Evolutionary conservation across 2,113 vertebrate genomes (phyloP).

Genomic region (Capreolus pygargus): DNA sequence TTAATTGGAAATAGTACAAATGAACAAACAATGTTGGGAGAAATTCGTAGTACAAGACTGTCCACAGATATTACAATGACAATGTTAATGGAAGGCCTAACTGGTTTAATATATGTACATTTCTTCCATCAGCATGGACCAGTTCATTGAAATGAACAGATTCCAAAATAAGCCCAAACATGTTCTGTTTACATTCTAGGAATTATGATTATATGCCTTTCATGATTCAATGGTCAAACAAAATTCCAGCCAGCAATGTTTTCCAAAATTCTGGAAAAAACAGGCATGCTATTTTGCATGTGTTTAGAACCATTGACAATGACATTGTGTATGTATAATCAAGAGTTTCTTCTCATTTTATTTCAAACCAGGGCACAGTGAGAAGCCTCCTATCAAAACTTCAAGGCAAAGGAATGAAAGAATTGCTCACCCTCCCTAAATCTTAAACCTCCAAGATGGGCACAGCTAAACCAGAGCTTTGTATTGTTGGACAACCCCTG

Average conservation of each 20-base stretch:
- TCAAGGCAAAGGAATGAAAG: slow-evolving; percentile 22
- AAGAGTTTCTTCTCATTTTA: not conserved
- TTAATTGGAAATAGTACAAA: not conserved
- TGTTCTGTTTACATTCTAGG: slow-evolving; percentile 5
- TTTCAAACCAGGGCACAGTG: not conserved
- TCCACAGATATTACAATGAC: not conserved
- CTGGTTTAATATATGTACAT: not conserved
- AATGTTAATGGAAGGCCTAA: not conserved
- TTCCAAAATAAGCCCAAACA: not conserved
- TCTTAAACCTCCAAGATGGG: not conserved
- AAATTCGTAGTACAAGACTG: not conserved
- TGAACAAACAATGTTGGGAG: not conserved
- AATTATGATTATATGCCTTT: not conserved
- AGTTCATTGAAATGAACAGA: not conserved
- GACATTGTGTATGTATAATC: not conserved
- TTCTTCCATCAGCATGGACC: not conserved
- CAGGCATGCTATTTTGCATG: not conserved
- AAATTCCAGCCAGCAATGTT: slow-evolving; percentile 34
- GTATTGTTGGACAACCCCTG: not conserved
- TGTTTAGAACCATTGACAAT: not conserved
- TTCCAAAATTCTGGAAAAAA: not conserved
- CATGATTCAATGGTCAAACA: not conserved
- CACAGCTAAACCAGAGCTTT: not conserved
- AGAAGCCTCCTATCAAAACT: not conserved
- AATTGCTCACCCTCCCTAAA: not conserved